Conservation (phyloP, 2,113 vertebrate species). For the Onychostruthus taczanowskii region DNA sequence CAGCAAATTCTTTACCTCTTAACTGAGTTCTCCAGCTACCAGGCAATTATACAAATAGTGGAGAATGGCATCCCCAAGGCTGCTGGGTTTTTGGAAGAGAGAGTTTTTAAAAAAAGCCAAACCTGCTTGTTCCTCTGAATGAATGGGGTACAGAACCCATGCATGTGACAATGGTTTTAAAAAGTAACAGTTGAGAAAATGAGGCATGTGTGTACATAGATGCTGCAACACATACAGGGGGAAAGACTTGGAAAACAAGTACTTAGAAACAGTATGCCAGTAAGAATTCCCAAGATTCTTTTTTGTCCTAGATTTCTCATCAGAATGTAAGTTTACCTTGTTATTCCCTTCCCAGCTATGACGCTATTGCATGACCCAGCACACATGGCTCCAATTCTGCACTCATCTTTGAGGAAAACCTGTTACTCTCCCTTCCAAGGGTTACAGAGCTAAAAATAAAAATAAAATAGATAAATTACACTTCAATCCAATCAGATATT, state of each 20-base stretch:
- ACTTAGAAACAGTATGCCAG: background rate
- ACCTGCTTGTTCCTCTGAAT: background rate
- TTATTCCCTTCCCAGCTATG: background rate
- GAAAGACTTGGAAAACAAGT: background rate
- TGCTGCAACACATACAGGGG: background rate
- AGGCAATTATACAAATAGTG: background rate
- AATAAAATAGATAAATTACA: background rate
- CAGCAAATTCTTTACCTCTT: background rate
- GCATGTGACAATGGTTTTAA: background rate
- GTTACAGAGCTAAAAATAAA: background rate
- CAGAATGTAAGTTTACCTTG: background rate
- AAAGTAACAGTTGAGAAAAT: background rate
- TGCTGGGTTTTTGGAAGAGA: background rate
- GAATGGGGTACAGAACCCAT: background rate
- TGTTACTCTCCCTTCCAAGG: background rate
- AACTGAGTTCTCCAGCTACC: background rate
- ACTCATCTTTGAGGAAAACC: background rate
- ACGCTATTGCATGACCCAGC: background rate
- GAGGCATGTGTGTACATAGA: background rate
- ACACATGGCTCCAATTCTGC: background rate
- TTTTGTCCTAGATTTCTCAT: background rate
- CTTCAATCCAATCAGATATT: background rate
- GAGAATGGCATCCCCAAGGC: background rate
- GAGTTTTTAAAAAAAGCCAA: fast-evolving
- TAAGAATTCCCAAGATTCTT: background rate